A percentile compares a stretch with the other conserved stretches of the same genome.
Evolutionary conservation across 2,888 invertebrate species (phyloP).

Genomic region (Ophioninae sp.): DNA sequence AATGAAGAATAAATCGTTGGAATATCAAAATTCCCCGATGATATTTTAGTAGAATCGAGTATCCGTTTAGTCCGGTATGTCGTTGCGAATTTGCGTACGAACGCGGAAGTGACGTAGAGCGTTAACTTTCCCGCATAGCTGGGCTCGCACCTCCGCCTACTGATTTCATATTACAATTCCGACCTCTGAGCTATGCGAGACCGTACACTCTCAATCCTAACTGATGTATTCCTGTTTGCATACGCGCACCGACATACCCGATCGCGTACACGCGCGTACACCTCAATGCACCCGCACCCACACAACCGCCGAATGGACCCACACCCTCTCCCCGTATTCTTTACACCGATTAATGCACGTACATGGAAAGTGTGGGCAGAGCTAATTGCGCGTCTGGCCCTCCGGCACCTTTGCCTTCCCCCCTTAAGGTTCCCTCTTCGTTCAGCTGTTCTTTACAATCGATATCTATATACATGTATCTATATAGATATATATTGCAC

Average conservation of each 20-base stretch:
- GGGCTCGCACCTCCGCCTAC: constrained; percentile 65
- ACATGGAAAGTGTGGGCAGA: constrained; percentile 66
- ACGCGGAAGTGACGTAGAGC: constrained; percentile 58
- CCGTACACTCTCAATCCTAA: constrained; percentile 38
- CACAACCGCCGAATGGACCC: neutral
- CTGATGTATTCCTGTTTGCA: constrained; percentile 25
- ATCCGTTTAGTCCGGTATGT: constrained; percentile 7
- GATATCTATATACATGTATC: neutral
- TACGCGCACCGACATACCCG: neutral
- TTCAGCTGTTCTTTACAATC: constrained; percentile 22
- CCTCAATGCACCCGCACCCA: constrained; percentile 5
- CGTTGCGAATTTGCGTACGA: constrained; percentile 56
- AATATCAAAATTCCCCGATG: too few relatives aligned
- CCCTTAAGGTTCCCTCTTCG: constrained; percentile 24
- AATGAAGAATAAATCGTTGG: neutral
- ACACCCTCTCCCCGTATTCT: constrained; percentile 12
- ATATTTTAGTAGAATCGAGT: too few relatives aligned
- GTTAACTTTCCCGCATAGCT: constrained; percentile 59
- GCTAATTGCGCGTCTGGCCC: constrained; percentile 68
- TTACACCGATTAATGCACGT: constrained; percentile 47
- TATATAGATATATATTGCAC: too few relatives aligned
- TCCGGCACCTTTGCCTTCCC: constrained; percentile 58
- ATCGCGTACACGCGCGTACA: constrained; percentile 12
- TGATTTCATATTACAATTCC: constrained; percentile 64
- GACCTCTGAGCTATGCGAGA: constrained; percentile 43